Base-by-base conservation (phyloP, 1,140 invertebrate genomes). In the Physella acuta region DNA sequence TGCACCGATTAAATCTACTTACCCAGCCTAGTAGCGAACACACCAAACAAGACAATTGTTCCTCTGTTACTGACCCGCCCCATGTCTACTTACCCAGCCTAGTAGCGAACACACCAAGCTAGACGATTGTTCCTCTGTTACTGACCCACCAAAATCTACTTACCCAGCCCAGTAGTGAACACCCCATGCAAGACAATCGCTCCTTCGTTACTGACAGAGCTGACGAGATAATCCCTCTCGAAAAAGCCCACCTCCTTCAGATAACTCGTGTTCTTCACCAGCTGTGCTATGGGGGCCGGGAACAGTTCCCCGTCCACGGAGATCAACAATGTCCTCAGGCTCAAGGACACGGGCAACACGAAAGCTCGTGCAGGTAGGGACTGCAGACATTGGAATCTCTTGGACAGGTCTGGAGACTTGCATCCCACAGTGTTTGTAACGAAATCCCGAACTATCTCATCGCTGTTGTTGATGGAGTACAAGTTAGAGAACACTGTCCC, bases 401-500 rank as follows among this genome's bases (percentile, higher is more conserved):
- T 24, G 44, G 37, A 33, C 20, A 16, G 31, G 26, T 11, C 44
- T 4, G 16, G 11, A n/a, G 31, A 26, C 36, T 49, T 62, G 30
- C 60, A 62, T 1, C 60, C 60, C 37, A 62, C 60, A 3, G 34
- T 14, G 36, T 62, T 37, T 44, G 39, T 49, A 1, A 62, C 20
- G 2, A 62, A 37, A n/a, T 62, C 60, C 8, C 37, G 60, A 30
- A 62, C 34, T 26, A 44, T 30, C 24, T 62, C 60, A 49, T 33
- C 37, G 1, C 34, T 39, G 26, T 37, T 37, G 2, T 30, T 17
- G 30, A 37, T 62, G 31, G 60, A 62, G 31, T 17, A 24, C n/a
- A 2, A 62, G 39, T 16, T 62, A 49, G n/a, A n/a, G n/a, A 62
- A 62, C 36, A 62, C 44, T 24, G 60, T 44, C 16, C 60, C 60